phyloP scores from a whole-genome alignment of 1,140 invertebrate genomes.

The Choristoneura fumiferana region DNA sequence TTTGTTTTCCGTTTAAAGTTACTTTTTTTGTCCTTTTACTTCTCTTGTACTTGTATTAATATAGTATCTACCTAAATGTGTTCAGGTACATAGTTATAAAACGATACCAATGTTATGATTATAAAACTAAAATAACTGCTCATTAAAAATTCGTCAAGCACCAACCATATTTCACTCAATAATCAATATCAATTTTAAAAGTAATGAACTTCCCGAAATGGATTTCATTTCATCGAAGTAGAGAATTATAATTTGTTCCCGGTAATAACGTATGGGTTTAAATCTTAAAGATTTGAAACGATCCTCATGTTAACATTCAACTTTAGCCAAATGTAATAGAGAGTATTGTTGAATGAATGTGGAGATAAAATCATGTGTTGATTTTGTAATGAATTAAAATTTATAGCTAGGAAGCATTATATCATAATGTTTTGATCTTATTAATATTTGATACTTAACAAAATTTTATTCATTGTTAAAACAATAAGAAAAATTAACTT shows the following conservation, averaged over 20 bases:
- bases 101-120: not conserved
- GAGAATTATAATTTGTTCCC: slow-evolving; percentile 25
- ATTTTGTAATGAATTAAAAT: not conserved
- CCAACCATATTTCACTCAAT: not conserved
- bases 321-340: not conserved
- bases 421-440: not conserved
- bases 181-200: slow-evolving; percentile 4
- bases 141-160: too few species aligned
- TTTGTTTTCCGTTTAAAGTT: too few species aligned
- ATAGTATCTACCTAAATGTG: too few species aligned
- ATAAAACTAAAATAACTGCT: too few species aligned
- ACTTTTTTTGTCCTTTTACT: too few species aligned
- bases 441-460: not conserved
- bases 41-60: too few species aligned
- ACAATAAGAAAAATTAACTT: too few species aligned
- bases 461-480: too few species aligned
- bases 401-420: not conserved
- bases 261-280: slow-evolving; percentile 22
- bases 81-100: not conserved
- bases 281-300: slow-evolving; percentile 15
- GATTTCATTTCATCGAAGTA: slow-evolving; percentile 21
- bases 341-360: not conserved
- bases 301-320: slow-evolving; percentile 6
- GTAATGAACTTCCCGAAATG: slow-evolving; percentile 22
- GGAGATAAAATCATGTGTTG: not conserved